Evolutionary conservation across 2,888 invertebrate species (phyloP), one percentile per base, ranked within the genome.

Genomic region (Phytoseiulus persimilis): DNA sequence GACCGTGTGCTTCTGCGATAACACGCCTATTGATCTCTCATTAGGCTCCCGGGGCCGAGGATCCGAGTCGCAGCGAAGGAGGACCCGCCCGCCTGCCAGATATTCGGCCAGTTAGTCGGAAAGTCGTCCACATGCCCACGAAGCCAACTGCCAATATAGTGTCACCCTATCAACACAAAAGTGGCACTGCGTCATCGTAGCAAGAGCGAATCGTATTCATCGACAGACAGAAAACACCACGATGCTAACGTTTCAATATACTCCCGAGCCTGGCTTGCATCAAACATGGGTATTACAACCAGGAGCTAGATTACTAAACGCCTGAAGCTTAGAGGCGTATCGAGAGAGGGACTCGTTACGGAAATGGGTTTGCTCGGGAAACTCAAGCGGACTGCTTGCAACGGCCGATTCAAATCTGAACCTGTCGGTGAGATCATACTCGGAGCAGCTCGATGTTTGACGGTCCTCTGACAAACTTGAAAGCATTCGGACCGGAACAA

Each of bases 101-200:
- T 23, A 23, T 65, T 65, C 65, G 65, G 65, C 65, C 65, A 65
- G 65, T 65, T 65, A 65, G 65, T 65, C 65, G 28, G 65, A 65
- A 23, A 65, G 28, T 65, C 65, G 65, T 65, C 65, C 65, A 23
- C 65, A 3, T 1, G 18, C 2, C 14, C 23, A 65, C 5, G 65
- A 65, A 65, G 65, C 65, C 65, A 65, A 65, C 65, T 65, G 65
- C 65, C 65, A 65, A 65, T 65, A 65, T 65, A 65, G 65, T 65
- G 65, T 65, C 65, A 65, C 65, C 65, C 65, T 65, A 65, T 65
- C 65, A 65, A 65, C 65, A 28, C 39, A 65, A 65, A 65, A 65
- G 65, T 65, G 65, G 65, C 65, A 65, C 65, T 28, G 18, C 65
- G 65, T 18, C 65, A 11, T 65, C 9, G 65, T 28, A 18, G 65